These are phyloP conservation scores for Ceratotherium simum DNA, from an alignment of 2,113 vertebrate species.

Conservation along the genomic window DNA sequence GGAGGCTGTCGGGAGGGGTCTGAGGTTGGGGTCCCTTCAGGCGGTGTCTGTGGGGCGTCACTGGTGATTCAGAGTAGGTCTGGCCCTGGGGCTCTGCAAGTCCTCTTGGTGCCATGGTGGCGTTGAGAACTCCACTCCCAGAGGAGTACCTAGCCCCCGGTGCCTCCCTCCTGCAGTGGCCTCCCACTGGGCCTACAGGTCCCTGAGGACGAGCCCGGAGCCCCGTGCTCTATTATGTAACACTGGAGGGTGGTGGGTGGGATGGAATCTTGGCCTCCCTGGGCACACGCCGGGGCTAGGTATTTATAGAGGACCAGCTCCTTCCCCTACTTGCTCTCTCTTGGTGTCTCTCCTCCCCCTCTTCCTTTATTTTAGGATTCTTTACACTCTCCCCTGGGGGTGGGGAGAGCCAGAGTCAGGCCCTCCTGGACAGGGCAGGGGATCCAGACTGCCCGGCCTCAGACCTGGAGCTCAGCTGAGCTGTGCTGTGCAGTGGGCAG, in stretches of 20 bases:
- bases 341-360: not conserved
- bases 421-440: not conserved
- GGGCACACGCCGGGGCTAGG: not conserved
- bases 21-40: not conserved
- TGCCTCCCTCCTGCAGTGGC: not conserved
- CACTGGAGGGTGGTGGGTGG: not conserved
- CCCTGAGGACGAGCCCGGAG: not conserved
- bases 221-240: not conserved
- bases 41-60: fast-evolving
- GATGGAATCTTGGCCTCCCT: not conserved
- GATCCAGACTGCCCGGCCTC: not conserved
- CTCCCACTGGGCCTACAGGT: too few species aligned
- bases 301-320: not conserved
- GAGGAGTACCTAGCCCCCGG: too few species aligned
- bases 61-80: not conserved
- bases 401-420: fast-evolving
- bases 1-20: not conserved
- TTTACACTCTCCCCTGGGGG: not conserved
- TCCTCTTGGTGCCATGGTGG: too few species aligned
- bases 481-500: not conserved
- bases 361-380: not conserved
- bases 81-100: not conserved
- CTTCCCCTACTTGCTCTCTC: not conserved
- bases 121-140: not conserved
- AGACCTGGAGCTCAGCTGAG: not conserved